A percentile compares a stretch with the other conserved stretches of the same genome.
These are phyloP conservation scores for Dendrolimus pini DNA, from an alignment of 2,888 invertebrate species.

Conservation along the genomic window DNA sequence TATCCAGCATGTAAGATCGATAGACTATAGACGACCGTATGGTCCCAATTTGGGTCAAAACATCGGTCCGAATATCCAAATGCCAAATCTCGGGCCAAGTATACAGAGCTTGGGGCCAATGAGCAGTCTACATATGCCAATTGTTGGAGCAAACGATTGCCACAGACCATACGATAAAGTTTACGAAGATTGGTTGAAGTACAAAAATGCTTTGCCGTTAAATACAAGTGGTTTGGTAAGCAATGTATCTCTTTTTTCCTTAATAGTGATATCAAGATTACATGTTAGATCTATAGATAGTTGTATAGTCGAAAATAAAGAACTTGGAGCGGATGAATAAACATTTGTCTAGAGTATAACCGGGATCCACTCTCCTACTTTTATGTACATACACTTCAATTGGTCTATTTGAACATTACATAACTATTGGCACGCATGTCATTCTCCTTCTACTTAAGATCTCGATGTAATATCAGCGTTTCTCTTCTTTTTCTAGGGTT, in stretches of 20 bases:
- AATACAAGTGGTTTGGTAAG: slow-evolving; percentile 65
- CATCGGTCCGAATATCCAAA: slow-evolving; percentile 40
- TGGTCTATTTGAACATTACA: no score
- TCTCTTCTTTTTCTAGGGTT: no score
- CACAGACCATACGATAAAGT: slow-evolving; percentile 64
- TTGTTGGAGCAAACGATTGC: slow-evolving; percentile 48
- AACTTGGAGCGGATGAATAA: no score
- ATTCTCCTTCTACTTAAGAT: no score
- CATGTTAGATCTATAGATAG: no score
- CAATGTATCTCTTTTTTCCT: slow-evolving; percentile 9
- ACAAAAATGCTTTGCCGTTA: slow-evolving; percentile 64
- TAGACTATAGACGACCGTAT: slow-evolving; percentile 46
- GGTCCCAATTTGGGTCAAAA: slow-evolving; percentile 28
- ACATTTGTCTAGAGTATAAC: no score
- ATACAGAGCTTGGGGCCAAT: slow-evolving; percentile 43
- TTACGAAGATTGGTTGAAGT: slow-evolving; percentile 75
- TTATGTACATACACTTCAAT: no score
- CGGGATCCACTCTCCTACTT: no score
- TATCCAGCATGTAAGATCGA: slow-evolving; percentile 49
- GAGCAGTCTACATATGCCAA: slow-evolving; percentile 36
- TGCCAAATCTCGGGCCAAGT: slow-evolving; percentile 46
- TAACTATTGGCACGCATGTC: no score
- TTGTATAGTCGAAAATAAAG: no score
- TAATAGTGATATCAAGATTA: no score
- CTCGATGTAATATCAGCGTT: no score